Base-by-base conservation (phyloP, 2,888 invertebrate genomes). In the Nomada flava region DNA sequence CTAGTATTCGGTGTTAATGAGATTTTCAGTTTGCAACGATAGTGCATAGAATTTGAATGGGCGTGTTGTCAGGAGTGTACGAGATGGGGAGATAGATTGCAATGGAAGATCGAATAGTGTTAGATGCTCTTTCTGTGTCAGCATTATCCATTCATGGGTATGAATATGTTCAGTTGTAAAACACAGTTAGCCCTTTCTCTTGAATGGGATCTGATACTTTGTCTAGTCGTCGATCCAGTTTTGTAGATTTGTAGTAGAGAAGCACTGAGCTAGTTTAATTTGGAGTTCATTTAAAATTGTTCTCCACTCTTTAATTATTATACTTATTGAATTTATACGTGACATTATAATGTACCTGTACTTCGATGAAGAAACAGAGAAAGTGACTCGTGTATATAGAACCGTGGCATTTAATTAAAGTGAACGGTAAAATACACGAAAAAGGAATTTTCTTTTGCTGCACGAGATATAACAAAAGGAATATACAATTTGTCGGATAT, bases 121-220 rank as follows among this genome's bases (percentile, higher is more conserved):
- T 50, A 70, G 44, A 26, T 26, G 59, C 29, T 60, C 47, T 29
- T 70, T 70, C 70, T 70, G 13, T 70, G 70, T 71, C 70, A 29
- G 29, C 20, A 71, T 71, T 71, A 71, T 71, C 60, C 70, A 71
- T 71, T 71, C 70, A 71, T 62, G 2, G 5, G 44, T 55, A 69
- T 69, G 68, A 69, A 69, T 50, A 23, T 57, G 44, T 55, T 53
- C 69, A 44, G 44, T 57, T 69, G 71, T 62, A 62, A 62, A 36
- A 23, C n/a, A 72, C 71, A 72, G 62, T 63, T 29, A 15, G 0
- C 15, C 23, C 71, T 53, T 42, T 62, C 62, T 53, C 53, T 9
- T 2, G 42, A 26, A 69, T 69, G 23, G 18, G 18, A 69, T 69
- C 68, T 57, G 68, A 69, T 69, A 42, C 15, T 42, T 26, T 26